These are phyloP conservation scores for Cervus canadensis DNA, from an alignment of 2,113 vertebrate species.

Conservation along the genomic window DNA sequence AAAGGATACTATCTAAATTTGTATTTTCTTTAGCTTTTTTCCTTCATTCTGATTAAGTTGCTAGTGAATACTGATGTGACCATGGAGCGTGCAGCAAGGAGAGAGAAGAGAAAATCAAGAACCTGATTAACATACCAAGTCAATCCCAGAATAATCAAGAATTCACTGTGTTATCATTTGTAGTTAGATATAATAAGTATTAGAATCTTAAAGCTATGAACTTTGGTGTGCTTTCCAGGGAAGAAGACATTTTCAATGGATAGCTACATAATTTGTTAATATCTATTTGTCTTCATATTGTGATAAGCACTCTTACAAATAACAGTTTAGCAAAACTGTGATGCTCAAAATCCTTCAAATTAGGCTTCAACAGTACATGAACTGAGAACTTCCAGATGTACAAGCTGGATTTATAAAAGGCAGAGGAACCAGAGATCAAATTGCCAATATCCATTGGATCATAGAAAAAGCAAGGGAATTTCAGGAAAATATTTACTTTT, in stretches of 20 bases:
- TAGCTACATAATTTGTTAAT: neutral
- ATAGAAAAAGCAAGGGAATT: neutral
- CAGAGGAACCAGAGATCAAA: neutral
- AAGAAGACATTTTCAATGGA: neutral
- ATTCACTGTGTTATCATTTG: neutral
- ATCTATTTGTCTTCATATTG: neutral
- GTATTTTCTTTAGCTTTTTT: neutral
- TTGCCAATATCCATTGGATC: neutral
- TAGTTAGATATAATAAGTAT: neutral
- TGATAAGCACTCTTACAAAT: neutral
- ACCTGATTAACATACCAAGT: neutral
- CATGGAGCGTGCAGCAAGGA: neutral
- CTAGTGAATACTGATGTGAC: neutral
- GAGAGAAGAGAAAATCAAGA: neutral
- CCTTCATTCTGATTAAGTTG: neutral
- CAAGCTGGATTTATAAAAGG: neutral
- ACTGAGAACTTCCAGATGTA: neutral
- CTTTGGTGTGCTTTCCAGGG: accelerated
- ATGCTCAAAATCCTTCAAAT: neutral
- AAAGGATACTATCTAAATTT: neutral
- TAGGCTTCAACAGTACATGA: neutral
- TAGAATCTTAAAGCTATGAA: neutral
- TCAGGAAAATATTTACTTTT: neutral
- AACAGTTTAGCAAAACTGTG: neutral
- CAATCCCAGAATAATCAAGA: neutral